These are phyloP conservation scores for Hermaeophaga mercurialis DNA, from an alignment of 2,888 invertebrate species.

Conservation along the genomic window DNA sequence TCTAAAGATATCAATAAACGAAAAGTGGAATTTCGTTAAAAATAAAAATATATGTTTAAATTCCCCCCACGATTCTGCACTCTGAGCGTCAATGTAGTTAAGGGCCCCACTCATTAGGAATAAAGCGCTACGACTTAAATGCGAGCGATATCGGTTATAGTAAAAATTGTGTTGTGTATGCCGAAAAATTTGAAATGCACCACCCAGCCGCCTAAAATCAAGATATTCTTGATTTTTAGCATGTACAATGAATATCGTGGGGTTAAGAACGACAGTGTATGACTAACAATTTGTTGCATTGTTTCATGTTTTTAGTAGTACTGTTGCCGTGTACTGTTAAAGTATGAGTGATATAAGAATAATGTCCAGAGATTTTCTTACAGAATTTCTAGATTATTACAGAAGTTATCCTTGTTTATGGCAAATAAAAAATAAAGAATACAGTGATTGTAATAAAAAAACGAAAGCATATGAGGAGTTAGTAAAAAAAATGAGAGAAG, in stretches of 20 bases:
- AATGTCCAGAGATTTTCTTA: slow-evolving; percentile 10
- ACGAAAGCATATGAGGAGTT: too few relatives aligned
- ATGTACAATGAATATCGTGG: background rate
- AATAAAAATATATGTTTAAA: too few relatives aligned
- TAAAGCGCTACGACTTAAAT: slow-evolving; percentile 1
- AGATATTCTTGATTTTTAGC: slow-evolving; percentile 9
- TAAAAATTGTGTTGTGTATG: slow-evolving; percentile 3
- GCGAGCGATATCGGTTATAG: background rate
- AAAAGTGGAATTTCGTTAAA: too few relatives aligned
- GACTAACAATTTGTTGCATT: background rate
- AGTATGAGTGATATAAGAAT: background rate
- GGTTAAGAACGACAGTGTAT: slow-evolving; percentile 1
- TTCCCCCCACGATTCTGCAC: too few relatives aligned
- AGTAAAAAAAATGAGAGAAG: slow-evolving; percentile 32
- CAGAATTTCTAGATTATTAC: slow-evolving; percentile 13
- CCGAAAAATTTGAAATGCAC: slow-evolving; percentile 9
- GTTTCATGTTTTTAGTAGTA: background rate
- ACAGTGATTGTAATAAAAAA: slow-evolving; percentile 38
- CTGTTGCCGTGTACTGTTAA: background rate
- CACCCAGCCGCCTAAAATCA: slow-evolving; percentile 9
- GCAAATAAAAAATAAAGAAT: slow-evolving; percentile 38
- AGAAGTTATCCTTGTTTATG: slow-evolving; percentile 30
- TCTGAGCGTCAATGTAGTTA: too few relatives aligned
- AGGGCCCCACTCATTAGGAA: slow-evolving; percentile 6
- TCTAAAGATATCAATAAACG: too few relatives aligned